Percentiles rank a stretch among this genome's conserved stretches.
These are phyloP conservation scores for Chionodraco myersi DNA, from an alignment of 2,113 vertebrate genomes.

Conservation along the genomic window DNA sequence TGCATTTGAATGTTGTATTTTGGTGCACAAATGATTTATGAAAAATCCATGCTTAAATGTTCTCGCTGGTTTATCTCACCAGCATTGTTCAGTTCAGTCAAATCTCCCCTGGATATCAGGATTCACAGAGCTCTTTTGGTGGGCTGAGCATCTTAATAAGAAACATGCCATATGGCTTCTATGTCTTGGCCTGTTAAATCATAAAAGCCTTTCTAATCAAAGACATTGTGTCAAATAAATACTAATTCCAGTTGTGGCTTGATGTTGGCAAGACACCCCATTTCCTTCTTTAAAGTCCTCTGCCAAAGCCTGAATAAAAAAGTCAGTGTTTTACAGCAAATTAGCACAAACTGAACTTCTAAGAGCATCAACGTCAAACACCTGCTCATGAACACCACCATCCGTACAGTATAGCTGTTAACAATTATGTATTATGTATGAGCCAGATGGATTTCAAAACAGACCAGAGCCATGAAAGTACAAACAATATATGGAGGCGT, in stretches of 20 bases:
- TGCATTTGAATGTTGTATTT: constrained; percentile 57
- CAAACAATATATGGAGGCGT: neutral
- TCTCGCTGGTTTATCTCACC: constrained; percentile 55
- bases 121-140: constrained; percentile 68
- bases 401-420: constrained; percentile 35
- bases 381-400: constrained; percentile 56
- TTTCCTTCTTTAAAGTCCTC: constrained; percentile 52
- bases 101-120: constrained; percentile 56
- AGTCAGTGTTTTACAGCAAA: constrained; percentile 52
- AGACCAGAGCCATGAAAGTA: constrained; percentile 6
- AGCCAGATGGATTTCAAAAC: constrained; percentile 12
- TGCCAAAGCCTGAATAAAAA: constrained; percentile 55
- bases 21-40: constrained; percentile 69
- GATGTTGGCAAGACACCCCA: constrained; percentile 54
- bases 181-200: constrained; percentile 71
- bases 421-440: constrained; percentile 25
- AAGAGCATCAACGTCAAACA: constrained; percentile 53
- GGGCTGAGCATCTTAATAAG: constrained; percentile 74
- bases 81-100: constrained; percentile 46
- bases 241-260: constrained; percentile 69
- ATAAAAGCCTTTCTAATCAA: constrained; percentile 74
- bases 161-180: constrained; percentile 72
- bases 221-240: constrained; percentile 65
- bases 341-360: constrained; percentile 52
- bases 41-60: constrained; percentile 54